Percentiles rank a stretch among this genome's conserved stretches.
phyloP scores from a whole-genome alignment of 2,113 vertebrate genomes.

The Corythoichthys haematopterus region DNA sequence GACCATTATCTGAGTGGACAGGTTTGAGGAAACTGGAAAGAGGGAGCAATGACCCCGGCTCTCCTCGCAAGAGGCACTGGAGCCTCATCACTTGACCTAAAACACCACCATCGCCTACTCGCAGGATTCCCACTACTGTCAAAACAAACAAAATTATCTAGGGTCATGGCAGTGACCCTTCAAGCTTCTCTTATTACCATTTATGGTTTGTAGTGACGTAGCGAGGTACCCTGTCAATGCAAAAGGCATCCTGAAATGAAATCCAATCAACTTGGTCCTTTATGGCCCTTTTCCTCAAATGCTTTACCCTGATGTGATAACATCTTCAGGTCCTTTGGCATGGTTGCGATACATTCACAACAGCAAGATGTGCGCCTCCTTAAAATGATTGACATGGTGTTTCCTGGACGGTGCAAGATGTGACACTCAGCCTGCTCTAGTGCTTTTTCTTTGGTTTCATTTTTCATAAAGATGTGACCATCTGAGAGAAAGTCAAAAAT shows the following conservation, averaged over 20 bases:
- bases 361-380: slow-evolving; percentile 24
- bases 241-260: slow-evolving; percentile 42
- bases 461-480: slow-evolving; percentile 44
- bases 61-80: slow-evolving; percentile 21
- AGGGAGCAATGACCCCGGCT: slow-evolving; percentile 37
- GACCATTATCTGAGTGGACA: slow-evolving; percentile 61
- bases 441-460: slow-evolving; percentile 36
- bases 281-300: slow-evolving; percentile 37
- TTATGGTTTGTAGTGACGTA: slow-evolving; percentile 22
- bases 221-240: slow-evolving; percentile 28
- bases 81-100: slow-evolving; percentile 12
- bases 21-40: slow-evolving; percentile 45
- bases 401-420: slow-evolving; percentile 58
- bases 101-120: neutral
- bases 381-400: slow-evolving; percentile 60
- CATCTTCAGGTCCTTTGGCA: slow-evolving; percentile 19
- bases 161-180: slow-evolving; percentile 1
- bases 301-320: slow-evolving; percentile 49
- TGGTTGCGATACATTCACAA: slow-evolving; percentile 34
- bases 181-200: slow-evolving; percentile 14
- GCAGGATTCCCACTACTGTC: neutral
- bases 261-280: slow-evolving; percentile 51
- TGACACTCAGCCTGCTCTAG: slow-evolving; percentile 27
- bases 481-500: slow-evolving; percentile 11
- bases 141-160: slow-evolving; percentile 23